Evolutionary conservation across 2,888 invertebrate genomes (phyloP), one percentile per base, ranked within the genome.

Genomic region (Strigamia maritima): DNA sequence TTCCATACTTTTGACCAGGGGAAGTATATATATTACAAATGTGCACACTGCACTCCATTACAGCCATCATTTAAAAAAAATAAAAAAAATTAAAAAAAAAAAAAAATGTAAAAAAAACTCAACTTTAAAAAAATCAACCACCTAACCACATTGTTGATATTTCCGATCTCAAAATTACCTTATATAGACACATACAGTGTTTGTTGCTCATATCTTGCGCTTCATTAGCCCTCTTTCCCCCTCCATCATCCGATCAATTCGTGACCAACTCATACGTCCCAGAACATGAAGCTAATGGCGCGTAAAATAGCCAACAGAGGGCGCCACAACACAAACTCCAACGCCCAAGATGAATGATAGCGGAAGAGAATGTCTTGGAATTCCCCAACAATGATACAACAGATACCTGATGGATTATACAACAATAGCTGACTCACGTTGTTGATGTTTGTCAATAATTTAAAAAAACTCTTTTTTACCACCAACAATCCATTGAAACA

Each of bases 401-500:
- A 44, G 2, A 44, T 12, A 44, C 44, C 44, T 44, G 44, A 44
- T 10, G 16, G 60, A 60, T 60, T 12, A 60, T 60, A 19, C 60
- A 60, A 60, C 60, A 60, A 60, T 60, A n/a, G 8, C 60, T 60
- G 60, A 60, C 60, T 60, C 60, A 60, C 24, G 8, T 60, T 60
- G 60, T 60, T 16, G n/a, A 24, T 19, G 19, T 19, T 60, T 60
- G 60, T 60, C 8, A 2, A 49, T 49, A n/a, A n/a, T n/a, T n/a
- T n/a, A n/a, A n/a, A n/a, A n/a, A 2, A 2, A 22, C 19, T 19
- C 60, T 2, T 19, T 10, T 2, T 38, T 7, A 44, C 60, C 60
- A 6, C 10, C 60, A 60, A 16, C 22, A 6, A 6, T 60, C 60
- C 24, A 60, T 60, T 22, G 19, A 60, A 8, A 19, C 1, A 16